Evolutionary conservation across 2,797 vertebrate genomes (phyloP).

Genomic region (Pteronotus mesoamericanus): DNA sequence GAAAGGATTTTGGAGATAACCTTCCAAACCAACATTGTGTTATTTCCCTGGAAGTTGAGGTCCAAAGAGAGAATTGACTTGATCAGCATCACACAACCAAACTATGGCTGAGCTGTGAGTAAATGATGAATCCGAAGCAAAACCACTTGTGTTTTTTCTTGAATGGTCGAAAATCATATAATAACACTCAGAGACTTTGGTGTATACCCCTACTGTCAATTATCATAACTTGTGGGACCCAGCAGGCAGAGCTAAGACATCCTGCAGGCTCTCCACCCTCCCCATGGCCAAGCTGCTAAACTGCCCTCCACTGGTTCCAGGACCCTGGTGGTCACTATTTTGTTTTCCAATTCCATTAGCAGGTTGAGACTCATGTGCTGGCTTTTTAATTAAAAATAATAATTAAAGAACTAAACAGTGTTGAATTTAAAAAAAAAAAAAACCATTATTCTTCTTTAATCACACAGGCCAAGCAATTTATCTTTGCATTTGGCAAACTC

Average conservation of each 20-base stretch:
- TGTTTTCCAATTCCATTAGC: slow-evolving; percentile 15
- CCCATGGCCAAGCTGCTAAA: neutral
- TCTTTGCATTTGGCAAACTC: slow-evolving; percentile 59
- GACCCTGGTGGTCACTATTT: neutral
- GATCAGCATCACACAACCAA: neutral
- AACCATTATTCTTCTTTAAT: slow-evolving; percentile 69
- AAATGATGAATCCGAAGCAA: neutral
- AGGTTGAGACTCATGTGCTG: neutral
- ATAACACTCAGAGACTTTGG: neutral
- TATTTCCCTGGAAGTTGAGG: neutral
- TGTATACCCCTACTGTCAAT: neutral
- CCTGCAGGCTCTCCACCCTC: neutral
- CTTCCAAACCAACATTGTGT: neutral
- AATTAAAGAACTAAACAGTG: slow-evolving; percentile 55
- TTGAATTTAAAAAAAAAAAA: slow-evolving; percentile 48
- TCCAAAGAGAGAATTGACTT: neutral
- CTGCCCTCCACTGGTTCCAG: neutral
- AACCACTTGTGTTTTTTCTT: neutral
- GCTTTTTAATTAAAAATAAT: slow-evolving; percentile 71
- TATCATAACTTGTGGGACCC: neutral
- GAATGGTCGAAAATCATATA: neutral
- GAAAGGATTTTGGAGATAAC: neutral
- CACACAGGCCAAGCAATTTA: slow-evolving; percentile 49
- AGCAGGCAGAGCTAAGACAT: neutral
- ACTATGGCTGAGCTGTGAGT: neutral